A percentile compares a stretch with the other conserved stretches of the same genome.
Conservation (phyloP, 1,140 invertebrate species). For the Bombus consobrinus region DNA sequence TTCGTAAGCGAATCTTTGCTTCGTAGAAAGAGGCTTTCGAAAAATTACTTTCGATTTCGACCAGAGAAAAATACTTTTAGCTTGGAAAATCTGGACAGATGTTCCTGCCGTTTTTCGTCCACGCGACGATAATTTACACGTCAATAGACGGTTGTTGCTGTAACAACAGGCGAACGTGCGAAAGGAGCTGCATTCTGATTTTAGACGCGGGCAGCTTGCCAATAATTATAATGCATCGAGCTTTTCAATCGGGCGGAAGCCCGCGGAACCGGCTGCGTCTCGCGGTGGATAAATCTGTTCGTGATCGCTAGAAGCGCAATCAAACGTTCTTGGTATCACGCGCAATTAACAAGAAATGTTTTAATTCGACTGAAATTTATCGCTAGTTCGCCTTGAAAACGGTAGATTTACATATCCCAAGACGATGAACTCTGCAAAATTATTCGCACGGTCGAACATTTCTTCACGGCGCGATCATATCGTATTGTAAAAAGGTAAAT, state of each 20-base stretch:
- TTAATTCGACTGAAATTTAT: constrained; percentile 3
- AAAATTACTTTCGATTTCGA: not conserved
- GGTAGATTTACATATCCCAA: not conserved
- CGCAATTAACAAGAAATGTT: not conserved
- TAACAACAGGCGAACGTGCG: not conserved
- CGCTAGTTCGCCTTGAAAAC: not conserved
- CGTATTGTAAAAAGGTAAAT: not conserved
- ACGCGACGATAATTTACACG: constrained; percentile 2
- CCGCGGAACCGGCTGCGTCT: not conserved
- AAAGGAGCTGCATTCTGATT: constrained; percentile 13
- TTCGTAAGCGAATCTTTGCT: not conserved
- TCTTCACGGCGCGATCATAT: no score
- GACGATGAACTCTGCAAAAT: not conserved
- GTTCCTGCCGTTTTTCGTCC: not conserved
- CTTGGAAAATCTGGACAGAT: not conserved
- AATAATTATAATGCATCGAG: not conserved
- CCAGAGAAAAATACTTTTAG: no score
- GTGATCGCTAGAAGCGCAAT: not conserved
- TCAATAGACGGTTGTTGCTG: not conserved
- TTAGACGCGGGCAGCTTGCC: constrained; percentile 23
- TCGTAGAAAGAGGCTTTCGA: not conserved
- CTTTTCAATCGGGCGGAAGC: not conserved
- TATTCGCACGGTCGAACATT: no score
- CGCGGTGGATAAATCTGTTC: not conserved
- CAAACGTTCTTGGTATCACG: not conserved